Conservation (phyloP, 2,113 vertebrate species). For the Zapus hudsonius region DNA sequence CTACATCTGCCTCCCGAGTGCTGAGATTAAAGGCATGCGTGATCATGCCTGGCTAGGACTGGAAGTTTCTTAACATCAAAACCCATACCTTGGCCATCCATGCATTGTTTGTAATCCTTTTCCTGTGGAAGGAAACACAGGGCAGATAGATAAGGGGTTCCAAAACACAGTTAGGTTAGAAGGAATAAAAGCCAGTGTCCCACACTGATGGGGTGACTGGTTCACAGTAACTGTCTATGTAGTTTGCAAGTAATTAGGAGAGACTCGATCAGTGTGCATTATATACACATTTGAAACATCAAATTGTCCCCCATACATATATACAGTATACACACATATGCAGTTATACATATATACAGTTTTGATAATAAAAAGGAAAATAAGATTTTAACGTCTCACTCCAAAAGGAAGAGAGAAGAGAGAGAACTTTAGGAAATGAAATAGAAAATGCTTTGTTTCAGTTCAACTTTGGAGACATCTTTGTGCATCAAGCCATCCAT, state of each 20-base stretch:
- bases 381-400: background rate
- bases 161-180: background rate
- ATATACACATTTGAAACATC: background rate
- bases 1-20: too few relatives aligned
- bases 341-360: background rate
- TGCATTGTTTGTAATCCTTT: background rate
- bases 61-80: background rate
- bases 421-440: background rate
- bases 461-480: conserved; percentile 87
- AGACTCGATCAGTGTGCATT: accelerated
- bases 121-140: background rate
- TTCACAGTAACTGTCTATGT: too few relatives aligned
- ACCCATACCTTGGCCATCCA: background rate
- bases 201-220: background rate
- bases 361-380: background rate
- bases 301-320: background rate
- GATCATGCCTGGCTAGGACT: too few relatives aligned
- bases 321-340: too few relatives aligned
- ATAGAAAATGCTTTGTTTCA: conserved; percentile 74
- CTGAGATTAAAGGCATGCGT: too few relatives aligned
- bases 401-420: background rate
- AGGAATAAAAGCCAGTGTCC: too few relatives aligned
- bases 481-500: conserved; percentile 97
- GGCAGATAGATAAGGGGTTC: background rate
- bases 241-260: background rate